Percentiles rank a stretch among this genome's conserved stretches.
Conservation (phyloP, 2,888 invertebrate genomes). For the Polymixis flavicincta region DNA sequence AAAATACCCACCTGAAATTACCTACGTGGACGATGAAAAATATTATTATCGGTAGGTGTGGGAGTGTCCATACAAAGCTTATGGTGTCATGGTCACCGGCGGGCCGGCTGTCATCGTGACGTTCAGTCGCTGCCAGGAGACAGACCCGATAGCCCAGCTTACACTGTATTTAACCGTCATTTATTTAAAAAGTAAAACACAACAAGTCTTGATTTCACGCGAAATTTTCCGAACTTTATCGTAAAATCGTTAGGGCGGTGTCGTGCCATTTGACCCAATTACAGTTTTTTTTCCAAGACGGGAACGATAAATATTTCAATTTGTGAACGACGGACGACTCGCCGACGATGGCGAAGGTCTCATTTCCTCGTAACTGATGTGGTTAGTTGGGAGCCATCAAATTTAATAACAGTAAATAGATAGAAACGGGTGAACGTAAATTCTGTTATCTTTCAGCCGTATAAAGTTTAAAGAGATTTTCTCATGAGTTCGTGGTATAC, state of each 20-base stretch:
- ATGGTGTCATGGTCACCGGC: conserved; percentile 73
- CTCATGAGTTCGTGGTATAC: neutral
- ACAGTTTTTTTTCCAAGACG: conserved; percentile 51
- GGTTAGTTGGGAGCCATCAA: conserved; percentile 34
- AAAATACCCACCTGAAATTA: no score
- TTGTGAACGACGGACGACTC: conserved; percentile 47
- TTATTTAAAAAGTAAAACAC: conserved; percentile 50
- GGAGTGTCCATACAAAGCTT: conserved; percentile 76
- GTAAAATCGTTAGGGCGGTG: conserved; percentile 50
- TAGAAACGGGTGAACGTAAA: conserved; percentile 17
- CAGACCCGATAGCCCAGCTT: conserved; percentile 58
- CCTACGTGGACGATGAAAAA: conserved; percentile 11
- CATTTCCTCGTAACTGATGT: conserved; percentile 49
- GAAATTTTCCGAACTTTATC: conserved; percentile 58
- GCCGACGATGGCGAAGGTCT: conserved; percentile 34
- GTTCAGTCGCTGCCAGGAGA: conserved; percentile 76
- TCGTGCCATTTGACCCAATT: conserved; percentile 68
- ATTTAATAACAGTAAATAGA: conserved; percentile 24
- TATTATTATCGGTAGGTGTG: conserved; percentile 47
- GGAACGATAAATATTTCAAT: conserved; percentile 65
- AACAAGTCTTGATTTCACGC: conserved; percentile 46
- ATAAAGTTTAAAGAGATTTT: neutral
- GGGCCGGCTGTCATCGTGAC: conserved; percentile 69
- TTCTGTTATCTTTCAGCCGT: conserved; percentile 7
- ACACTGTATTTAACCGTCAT: conserved; percentile 59